Conservation (phyloP, 2,888 invertebrate species). For the Ellobium chinense region DNA sequence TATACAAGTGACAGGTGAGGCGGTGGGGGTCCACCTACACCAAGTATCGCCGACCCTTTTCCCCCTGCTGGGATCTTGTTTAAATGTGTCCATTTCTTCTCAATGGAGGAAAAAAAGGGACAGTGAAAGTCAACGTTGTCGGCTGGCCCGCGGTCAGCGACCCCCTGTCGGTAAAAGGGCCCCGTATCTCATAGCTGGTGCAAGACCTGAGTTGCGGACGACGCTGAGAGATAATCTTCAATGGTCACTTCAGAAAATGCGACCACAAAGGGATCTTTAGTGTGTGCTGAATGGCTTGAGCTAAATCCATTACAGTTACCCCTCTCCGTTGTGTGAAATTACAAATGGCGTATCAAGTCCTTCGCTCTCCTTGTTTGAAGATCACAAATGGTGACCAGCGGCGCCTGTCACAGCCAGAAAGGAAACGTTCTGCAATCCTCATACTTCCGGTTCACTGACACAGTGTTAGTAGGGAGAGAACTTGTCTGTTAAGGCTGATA, state of each 20-base stretch:
- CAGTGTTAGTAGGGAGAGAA: not conserved
- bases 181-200: not conserved
- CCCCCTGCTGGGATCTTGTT: not conserved
- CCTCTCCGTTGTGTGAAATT: not conserved
- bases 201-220: not conserved
- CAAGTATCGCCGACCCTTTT: no score
- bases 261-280: not conserved
- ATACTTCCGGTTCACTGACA: not conserved
- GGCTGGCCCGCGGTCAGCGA: not conserved
- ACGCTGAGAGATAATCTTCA: not conserved
- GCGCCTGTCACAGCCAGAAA: not conserved
- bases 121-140: not conserved
- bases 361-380: not conserved
- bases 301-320: not conserved
- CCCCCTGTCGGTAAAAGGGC: not conserved
- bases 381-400: not conserved
- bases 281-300: not conserved
- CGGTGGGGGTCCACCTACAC: not conserved
- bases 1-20: slow-evolving; percentile 22
- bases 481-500: not conserved
- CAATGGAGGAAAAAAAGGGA: not conserved
- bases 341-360: not conserved
- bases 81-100: not conserved
- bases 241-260: not conserved
- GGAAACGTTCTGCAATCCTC: not conserved